Evolutionary conservation across 2,888 invertebrate species (phyloP).

Genomic region (Eilema sororculum): DNA sequence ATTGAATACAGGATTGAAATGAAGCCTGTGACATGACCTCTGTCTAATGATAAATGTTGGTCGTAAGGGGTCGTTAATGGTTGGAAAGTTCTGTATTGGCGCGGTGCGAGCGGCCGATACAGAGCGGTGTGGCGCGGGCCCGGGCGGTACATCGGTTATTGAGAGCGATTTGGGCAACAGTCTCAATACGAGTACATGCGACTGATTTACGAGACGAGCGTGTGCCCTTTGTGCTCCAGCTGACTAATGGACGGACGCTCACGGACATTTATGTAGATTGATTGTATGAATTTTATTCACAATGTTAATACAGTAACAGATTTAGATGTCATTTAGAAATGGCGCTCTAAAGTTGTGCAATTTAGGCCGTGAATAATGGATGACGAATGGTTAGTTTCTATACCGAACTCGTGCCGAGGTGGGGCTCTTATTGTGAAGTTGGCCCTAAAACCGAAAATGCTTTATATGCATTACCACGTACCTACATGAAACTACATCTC

Average conservation of each 20-base stretch:
- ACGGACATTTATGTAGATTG: constrained; percentile 87
- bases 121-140: constrained; percentile 55
- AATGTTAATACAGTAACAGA: constrained; percentile 87
- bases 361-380: constrained; percentile 87
- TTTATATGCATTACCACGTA: constrained; percentile 29
- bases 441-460: constrained; percentile 63
- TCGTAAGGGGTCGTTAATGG: constrained; percentile 81
- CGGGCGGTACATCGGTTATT: constrained; percentile 71
- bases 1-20: constrained; percentile 31
- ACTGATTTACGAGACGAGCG: constrained; percentile 86
- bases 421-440: constrained; percentile 72
- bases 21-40: constrained; percentile 55
- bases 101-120: constrained; percentile 34
- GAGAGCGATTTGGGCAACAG: constrained; percentile 84
- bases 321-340: constrained; percentile 88
- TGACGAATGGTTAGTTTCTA: constrained; percentile 84
- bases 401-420: constrained; percentile 78
- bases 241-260: constrained; percentile 87
- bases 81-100: constrained; percentile 71
- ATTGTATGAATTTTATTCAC: constrained; percentile 88
- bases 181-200: constrained; percentile 83
- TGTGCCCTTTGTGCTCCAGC: constrained; percentile 86
- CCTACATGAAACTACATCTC: not conserved
- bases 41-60: constrained; percentile 74
- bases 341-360: constrained; percentile 87